These are phyloP conservation scores for Rosalia funebris DNA, from an alignment of 2,888 invertebrate species.

Conservation along the genomic window DNA sequence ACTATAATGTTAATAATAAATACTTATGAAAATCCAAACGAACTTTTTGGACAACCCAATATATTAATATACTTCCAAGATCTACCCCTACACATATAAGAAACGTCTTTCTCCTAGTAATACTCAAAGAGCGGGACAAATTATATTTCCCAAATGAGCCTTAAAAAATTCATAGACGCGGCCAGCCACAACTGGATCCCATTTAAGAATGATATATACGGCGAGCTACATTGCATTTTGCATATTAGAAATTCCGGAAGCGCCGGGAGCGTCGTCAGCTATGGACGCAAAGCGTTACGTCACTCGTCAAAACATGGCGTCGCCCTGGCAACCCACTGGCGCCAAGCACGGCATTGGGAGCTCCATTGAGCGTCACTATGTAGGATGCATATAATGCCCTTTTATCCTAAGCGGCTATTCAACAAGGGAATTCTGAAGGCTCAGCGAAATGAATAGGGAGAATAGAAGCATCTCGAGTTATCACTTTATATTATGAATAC, in stretches of 20 bases:
- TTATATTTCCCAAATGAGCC: background rate
- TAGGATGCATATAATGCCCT: conserved; percentile 22
- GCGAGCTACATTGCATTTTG: background rate
- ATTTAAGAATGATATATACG: background rate
- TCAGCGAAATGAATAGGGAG: conserved; percentile 26
- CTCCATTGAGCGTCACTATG: conserved; percentile 31
- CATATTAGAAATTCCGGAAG: conserved; percentile 26
- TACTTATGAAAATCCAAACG: too few species aligned
- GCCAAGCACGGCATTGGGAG: conserved; percentile 49
- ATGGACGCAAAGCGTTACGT: conserved; percentile 53
- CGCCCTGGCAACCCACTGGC: conserved; percentile 56
- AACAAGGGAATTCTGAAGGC: conserved; percentile 22
- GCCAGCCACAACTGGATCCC: background rate
- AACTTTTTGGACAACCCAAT: too few species aligned
- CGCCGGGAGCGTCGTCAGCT: conserved; percentile 26
- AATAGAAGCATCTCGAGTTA: conserved; percentile 18
- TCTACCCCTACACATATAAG: too few species aligned
- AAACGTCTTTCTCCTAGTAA: too few species aligned
- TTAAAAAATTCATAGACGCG: background rate
- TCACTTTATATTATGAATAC: conserved; percentile 17
- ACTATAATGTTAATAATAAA: too few species aligned
- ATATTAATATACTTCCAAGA: too few species aligned
- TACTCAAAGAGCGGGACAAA: too few species aligned
- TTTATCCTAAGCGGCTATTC: conserved; percentile 26
- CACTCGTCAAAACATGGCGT: conserved; percentile 61